A percentile compares a stretch with the other conserved stretches of the same genome.
Evolutionary conservation across 1,140 invertebrate genomes (phyloP).

Genomic region (Papilio polyxenes): DNA sequence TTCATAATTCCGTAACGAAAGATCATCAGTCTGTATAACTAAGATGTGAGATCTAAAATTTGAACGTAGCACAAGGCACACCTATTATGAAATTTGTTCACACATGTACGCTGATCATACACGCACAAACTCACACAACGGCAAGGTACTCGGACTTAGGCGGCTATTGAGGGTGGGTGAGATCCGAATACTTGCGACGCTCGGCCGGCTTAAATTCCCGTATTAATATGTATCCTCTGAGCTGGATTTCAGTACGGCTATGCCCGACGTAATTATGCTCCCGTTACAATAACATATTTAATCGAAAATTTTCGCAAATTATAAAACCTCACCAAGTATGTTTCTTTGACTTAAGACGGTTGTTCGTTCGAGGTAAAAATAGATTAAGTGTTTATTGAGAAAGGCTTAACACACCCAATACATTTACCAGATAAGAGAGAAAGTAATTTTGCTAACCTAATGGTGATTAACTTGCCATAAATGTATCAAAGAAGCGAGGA

Average conservation of each 20-base stretch:
- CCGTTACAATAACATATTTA: slow-evolving; percentile 34
- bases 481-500: neutral
- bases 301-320: neutral
- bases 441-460: too few relatives aligned
- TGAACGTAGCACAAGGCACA: slow-evolving; percentile 70
- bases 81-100: slow-evolving; percentile 76
- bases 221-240: slow-evolving; percentile 77
- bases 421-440: too few relatives aligned
- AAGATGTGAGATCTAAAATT: slow-evolving; percentile 78
- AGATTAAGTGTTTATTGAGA: neutral
- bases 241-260: slow-evolving; percentile 59
- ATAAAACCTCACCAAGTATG: neutral
- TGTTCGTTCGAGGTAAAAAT: neutral
- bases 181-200: slow-evolving; percentile 63
- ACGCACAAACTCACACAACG: slow-evolving; percentile 60
- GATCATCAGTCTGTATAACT: slow-evolving; percentile 58
- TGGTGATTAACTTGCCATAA: too few relatives aligned
- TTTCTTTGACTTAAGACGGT: neutral
- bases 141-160: slow-evolving; percentile 64
- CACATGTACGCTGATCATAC: slow-evolving; percentile 56
- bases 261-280: slow-evolving; percentile 44
- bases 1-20: neutral
- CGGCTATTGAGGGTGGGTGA: slow-evolving; percentile 57
- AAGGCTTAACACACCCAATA: neutral
- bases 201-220: slow-evolving; percentile 73